phyloP scores from a whole-genome alignment of 2,113 vertebrate genomes.

The Porphyrio hochstetteri region DNA sequence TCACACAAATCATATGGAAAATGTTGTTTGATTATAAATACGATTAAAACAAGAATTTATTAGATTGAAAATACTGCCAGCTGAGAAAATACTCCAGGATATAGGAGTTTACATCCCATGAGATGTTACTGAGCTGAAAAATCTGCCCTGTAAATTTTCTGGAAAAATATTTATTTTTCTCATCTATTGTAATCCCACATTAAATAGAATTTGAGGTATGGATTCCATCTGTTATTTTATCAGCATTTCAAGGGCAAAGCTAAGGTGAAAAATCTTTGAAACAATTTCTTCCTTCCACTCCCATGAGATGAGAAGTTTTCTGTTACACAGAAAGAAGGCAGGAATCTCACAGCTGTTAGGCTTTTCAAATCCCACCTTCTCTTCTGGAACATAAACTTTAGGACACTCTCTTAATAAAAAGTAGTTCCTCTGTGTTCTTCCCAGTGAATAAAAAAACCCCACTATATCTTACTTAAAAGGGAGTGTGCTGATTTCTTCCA shows the following conservation, averaged over 20 bases:
- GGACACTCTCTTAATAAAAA: background rate
- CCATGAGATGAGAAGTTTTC: background rate
- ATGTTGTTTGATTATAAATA: background rate
- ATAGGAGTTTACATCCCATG: background rate
- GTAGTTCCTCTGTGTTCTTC: background rate
- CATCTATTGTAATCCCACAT: background rate
- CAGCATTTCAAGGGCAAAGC: background rate
- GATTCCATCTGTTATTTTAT: background rate
- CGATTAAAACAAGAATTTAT: background rate
- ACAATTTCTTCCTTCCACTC: background rate
- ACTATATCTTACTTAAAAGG: background rate
- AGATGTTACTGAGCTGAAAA: background rate
- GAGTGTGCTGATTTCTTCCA: background rate
- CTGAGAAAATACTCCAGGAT: background rate
- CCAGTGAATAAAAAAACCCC: background rate
- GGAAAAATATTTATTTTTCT: slow-evolving; percentile 10
- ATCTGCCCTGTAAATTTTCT: background rate
- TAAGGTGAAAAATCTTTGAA: slow-evolving; percentile 1
- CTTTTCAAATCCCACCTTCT: background rate
- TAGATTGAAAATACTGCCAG: background rate
- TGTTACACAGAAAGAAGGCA: background rate
- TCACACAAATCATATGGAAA: background rate
- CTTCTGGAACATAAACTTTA: background rate
- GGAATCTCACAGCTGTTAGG: background rate
- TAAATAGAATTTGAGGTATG: slow-evolving; percentile 2